phyloP scores from a whole-genome alignment of 2,888 invertebrate genomes.

The Tinea trinotella region DNA sequence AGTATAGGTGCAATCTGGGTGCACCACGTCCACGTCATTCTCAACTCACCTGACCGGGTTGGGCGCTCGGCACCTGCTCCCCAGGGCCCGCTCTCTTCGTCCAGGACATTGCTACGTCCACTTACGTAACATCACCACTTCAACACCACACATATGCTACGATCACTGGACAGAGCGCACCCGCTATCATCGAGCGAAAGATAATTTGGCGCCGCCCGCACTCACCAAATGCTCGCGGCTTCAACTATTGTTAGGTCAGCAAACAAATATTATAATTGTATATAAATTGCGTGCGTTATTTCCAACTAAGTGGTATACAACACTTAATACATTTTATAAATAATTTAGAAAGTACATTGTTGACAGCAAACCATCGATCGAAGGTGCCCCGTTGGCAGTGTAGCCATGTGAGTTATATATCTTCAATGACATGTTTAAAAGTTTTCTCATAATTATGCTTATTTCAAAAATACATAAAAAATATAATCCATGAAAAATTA shows the following conservation, averaged over 20 bases:
- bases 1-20: constrained; percentile 40
- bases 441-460: too few species aligned
- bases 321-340: background rate
- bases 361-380: constrained; percentile 69
- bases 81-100: constrained; percentile 46
- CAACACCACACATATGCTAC: constrained; percentile 52
- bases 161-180: constrained; percentile 43
- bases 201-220: too few species aligned
- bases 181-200: constrained; percentile 51
- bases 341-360: constrained; percentile 29
- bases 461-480: too few species aligned
- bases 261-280: background rate
- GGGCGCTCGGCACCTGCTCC: constrained; percentile 42
- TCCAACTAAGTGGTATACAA: background rate
- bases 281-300: background rate
- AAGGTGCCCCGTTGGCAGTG: constrained; percentile 71
- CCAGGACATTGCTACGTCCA: constrained; percentile 58
- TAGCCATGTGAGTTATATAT: constrained; percentile 34
- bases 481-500: too few species aligned
- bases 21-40: constrained; percentile 46
- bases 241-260: constrained; percentile 44
- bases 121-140: constrained; percentile 65
- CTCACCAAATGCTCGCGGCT: background rate
- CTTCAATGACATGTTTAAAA: too few species aligned
- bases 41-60: constrained; percentile 50